Conservation (phyloP, 2,113 vertebrate genomes). For the Cyprinus carpio region DNA sequence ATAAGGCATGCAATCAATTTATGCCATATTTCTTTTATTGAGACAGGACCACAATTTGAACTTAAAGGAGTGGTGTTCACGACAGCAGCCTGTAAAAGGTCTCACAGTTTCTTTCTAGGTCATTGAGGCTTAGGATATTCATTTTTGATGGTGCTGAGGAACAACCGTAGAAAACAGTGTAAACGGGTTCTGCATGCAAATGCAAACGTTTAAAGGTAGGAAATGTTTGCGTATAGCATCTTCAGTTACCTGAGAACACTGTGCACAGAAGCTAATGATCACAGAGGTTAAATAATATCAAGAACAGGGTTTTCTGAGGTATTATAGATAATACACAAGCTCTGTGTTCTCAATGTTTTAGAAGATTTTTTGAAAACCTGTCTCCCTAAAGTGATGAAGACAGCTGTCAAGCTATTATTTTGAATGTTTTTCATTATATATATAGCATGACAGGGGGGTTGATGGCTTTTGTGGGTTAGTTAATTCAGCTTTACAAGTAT, state of each 20-base stretch:
- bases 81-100: not conserved
- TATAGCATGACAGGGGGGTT: not conserved
- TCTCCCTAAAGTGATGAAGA: not conserved
- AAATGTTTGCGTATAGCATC: not conserved
- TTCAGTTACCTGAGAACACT: not conserved
- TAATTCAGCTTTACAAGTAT: not conserved
- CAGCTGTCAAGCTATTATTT: not conserved
- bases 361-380: not conserved
- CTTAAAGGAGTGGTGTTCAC: not conserved
- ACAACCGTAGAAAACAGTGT: not conserved
- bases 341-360: not conserved
- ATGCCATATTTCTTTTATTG: slow-evolving; percentile 29
- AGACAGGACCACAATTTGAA: slow-evolving; percentile 30
- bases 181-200: slow-evolving; percentile 32
- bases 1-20: slow-evolving; percentile 47
- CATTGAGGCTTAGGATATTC: slow-evolving; percentile 2
- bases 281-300: not conserved
- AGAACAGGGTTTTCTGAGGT: not conserved
- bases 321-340: not conserved
- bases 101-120: slow-evolving; percentile 36
- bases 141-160: slow-evolving; percentile 26
- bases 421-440: not conserved
- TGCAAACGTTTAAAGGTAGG: not conserved
- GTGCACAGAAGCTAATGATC: not conserved
- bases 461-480: not conserved